These are phyloP conservation scores for Leuciscus idus DNA, from an alignment of 2,113 vertebrate genomes.

Conservation along the genomic window DNA sequence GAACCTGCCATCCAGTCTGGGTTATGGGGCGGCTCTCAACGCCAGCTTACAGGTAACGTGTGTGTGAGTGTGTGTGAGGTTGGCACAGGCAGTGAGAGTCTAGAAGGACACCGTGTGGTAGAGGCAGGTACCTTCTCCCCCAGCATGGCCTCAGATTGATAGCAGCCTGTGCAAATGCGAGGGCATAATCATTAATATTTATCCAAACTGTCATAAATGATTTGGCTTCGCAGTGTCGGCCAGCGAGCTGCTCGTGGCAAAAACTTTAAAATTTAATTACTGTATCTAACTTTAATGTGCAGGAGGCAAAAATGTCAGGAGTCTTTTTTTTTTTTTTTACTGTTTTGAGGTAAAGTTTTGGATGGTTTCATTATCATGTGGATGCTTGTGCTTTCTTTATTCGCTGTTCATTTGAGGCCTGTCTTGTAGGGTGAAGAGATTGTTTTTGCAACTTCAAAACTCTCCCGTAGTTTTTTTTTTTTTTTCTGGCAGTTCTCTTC, in stretches of 20 bases:
- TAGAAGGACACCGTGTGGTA: constrained; percentile 90
- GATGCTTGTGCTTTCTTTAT: constrained; percentile 51
- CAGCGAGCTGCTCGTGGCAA: constrained; percentile 93
- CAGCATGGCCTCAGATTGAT: constrained; percentile 83
- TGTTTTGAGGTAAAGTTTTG: constrained; percentile 89
- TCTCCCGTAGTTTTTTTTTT: background rate
- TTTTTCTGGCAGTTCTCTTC: background rate
- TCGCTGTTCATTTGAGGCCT: background rate
- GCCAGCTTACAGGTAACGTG: constrained; percentile 95
- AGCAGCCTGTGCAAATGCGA: constrained; percentile 91
- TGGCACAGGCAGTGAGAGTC: constrained; percentile 57
- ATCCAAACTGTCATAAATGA: constrained; percentile 98
- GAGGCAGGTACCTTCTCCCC: constrained; percentile 63
- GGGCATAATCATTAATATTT: constrained; percentile 98
- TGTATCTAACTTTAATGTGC: constrained; percentile 98
- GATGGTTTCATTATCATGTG: constrained; percentile 80
- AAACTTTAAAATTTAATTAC: constrained; percentile 98
- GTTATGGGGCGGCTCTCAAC: constrained; percentile 97
- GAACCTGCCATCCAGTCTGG: constrained; percentile 97
- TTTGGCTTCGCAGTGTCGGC: constrained; percentile 92
- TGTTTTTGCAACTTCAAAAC: constrained; percentile 17
- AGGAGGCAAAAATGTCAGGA: constrained; percentile 91
- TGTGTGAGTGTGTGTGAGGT: constrained; percentile 9
- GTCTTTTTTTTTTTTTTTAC: constrained; percentile 78
- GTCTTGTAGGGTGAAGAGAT: constrained; percentile 20